Evolutionary conservation across 2,113 vertebrate genomes (phyloP).

Genomic region (Monopterus albus): DNA sequence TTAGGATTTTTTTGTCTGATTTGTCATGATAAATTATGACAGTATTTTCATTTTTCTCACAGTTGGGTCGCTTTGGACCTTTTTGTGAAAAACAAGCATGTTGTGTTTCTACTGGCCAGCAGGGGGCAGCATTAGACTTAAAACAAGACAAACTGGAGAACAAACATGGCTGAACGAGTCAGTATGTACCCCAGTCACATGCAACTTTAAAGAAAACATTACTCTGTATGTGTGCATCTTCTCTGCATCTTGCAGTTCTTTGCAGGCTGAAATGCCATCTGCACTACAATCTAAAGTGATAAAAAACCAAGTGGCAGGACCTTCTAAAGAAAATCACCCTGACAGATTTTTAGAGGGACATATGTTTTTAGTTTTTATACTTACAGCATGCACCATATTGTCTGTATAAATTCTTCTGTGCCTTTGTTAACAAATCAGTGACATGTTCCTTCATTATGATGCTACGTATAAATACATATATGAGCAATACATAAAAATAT

Average conservation of each 20-base stretch:
- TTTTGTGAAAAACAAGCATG: background rate
- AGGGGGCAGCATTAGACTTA: conserved; percentile 49
- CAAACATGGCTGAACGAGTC: background rate
- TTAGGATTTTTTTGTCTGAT: background rate
- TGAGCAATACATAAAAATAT: conserved; percentile 3
- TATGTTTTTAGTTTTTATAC: too few species aligned
- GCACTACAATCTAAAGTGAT: too few species aligned
- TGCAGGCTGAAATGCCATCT: too few species aligned
- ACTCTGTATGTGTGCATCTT: too few species aligned
- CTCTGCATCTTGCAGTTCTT: too few species aligned
- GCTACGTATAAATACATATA: background rate
- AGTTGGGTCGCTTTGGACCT: background rate
- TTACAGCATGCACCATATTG: too few species aligned
- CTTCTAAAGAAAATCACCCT: background rate
- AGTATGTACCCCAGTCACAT: background rate
- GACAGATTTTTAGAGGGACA: background rate
- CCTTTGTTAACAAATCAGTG: too few species aligned
- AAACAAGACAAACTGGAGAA: background rate
- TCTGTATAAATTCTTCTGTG: too few species aligned
- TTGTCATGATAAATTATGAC: background rate
- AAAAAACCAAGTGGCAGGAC: background rate
- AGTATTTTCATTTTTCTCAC: background rate
- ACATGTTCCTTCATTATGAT: too few species aligned
- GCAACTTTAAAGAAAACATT: too few species aligned
- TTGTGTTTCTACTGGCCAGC: conserved; percentile 24